These are phyloP conservation scores for Bos javanicus DNA, from an alignment of 2,113 vertebrate genomes.

Conservation along the genomic window DNA sequence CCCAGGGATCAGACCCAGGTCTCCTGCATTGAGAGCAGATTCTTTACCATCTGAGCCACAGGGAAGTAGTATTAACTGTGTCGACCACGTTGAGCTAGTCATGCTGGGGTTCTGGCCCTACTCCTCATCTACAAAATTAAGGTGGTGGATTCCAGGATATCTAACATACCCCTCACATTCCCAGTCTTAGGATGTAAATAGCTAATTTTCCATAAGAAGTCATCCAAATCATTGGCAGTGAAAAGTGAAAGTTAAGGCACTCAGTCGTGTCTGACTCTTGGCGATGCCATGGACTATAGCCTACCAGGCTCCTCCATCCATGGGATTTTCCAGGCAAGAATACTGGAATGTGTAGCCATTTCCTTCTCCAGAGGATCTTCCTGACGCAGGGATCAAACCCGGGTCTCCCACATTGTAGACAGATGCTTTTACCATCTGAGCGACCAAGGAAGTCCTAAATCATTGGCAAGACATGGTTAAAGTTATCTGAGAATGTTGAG, in stretches of 20 bases:
- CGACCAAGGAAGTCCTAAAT: neutral
- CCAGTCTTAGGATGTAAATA: neutral
- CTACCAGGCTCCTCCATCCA: neutral
- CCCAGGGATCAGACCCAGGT: neutral
- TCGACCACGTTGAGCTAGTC: neutral
- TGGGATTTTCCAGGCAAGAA: neutral
- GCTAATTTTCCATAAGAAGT: neutral
- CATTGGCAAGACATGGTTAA: neutral
- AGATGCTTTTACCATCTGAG: neutral
- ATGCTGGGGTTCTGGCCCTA: neutral
- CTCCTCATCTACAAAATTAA: neutral
- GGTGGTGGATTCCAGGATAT: neutral
- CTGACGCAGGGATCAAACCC: rapidly evolving
- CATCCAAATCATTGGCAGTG: neutral
- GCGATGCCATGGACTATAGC: neutral
- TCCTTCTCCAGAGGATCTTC: neutral
- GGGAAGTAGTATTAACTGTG: neutral
- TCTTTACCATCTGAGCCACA: neutral
- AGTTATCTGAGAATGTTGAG: neutral
- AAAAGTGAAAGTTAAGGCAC: neutral
- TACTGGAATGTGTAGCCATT: neutral
- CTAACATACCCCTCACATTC: neutral
- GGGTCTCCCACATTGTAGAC: neutral
- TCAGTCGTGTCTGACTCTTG: neutral
- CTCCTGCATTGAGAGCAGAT: neutral